Evolutionary conservation across 37 sponge, comb jelly and placozoan genomes (phyloP).

Genomic region (Cladorhizidae sp.): DNA sequence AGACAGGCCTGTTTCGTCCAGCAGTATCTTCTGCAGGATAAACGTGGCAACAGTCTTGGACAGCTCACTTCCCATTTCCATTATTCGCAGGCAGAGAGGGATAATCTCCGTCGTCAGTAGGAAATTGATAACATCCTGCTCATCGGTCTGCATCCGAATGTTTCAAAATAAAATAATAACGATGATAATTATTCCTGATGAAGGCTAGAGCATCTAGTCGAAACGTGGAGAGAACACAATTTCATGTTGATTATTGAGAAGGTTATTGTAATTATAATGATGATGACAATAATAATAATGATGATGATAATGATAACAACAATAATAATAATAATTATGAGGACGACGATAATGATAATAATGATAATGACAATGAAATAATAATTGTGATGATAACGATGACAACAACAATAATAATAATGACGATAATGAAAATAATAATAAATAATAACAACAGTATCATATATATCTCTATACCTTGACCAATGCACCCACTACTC

Average conservation of each 20-base stretch:
- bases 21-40: constrained; percentile 96
- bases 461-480: constrained; percentile 69
- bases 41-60: constrained; percentile 98
- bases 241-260: too few relatives aligned
- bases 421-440: too few relatives aligned
- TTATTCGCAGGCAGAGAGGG: constrained; percentile 94
- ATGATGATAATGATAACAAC: neutral
- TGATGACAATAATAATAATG: neutral
- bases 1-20: constrained; percentile 93
- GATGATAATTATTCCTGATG: neutral
- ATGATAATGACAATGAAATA: too few relatives aligned
- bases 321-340: neutral
- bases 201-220: too few relatives aligned
- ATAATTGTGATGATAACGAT: too few relatives aligned
- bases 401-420: too few relatives aligned
- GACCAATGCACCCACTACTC: constrained; percentile 97
- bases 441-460: too few relatives aligned
- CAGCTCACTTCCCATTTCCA: constrained; percentile 96
- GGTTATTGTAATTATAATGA: too few relatives aligned
- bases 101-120: constrained; percentile 97
- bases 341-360: too few relatives aligned
- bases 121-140: constrained; percentile 96
- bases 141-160: constrained; percentile 80
- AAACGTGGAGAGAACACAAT: too few relatives aligned
- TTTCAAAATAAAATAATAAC: neutral